phyloP scores from a whole-genome alignment of 2,113 vertebrate genomes.

The Phrynosoma platyrhinos region DNA sequence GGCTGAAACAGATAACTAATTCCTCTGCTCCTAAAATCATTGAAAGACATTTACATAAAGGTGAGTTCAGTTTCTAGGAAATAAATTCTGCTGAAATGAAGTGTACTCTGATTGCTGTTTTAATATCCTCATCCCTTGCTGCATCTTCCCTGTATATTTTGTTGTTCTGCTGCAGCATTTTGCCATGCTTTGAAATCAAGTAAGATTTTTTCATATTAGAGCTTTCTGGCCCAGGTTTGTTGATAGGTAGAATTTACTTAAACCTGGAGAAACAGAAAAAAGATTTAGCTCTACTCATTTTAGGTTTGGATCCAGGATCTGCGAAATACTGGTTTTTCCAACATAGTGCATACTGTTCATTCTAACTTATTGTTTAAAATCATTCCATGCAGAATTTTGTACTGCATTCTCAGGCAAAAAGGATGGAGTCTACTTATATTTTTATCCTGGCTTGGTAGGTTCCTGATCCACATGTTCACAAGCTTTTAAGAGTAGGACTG shows the following conservation, averaged over 20 bases:
- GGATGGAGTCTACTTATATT: too few relatives aligned
- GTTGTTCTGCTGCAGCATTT: background rate
- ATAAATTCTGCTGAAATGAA: background rate
- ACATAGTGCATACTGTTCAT: background rate
- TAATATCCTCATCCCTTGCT: background rate
- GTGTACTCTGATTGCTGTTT: background rate
- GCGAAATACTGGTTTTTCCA: background rate
- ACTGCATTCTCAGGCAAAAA: background rate
- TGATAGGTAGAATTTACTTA: constrained; percentile 11
- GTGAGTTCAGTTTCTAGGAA: background rate
- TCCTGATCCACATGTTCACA: background rate
- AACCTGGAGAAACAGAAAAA: background rate
- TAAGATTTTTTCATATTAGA: constrained; percentile 8
- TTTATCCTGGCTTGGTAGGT: too few relatives aligned
- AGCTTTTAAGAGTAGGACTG: background rate
- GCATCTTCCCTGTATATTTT: background rate
- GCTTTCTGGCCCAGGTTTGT: background rate
- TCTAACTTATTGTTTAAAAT: background rate
- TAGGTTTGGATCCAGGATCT: background rate
- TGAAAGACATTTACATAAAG: background rate
- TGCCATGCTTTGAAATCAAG: background rate
- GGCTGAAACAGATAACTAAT: background rate
- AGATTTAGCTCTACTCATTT: background rate
- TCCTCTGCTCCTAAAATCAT: background rate
- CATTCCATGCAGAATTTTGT: background rate